Base-by-base conservation (phyloP, 2,113 vertebrate genomes). In the Trichechus manatus region DNA sequence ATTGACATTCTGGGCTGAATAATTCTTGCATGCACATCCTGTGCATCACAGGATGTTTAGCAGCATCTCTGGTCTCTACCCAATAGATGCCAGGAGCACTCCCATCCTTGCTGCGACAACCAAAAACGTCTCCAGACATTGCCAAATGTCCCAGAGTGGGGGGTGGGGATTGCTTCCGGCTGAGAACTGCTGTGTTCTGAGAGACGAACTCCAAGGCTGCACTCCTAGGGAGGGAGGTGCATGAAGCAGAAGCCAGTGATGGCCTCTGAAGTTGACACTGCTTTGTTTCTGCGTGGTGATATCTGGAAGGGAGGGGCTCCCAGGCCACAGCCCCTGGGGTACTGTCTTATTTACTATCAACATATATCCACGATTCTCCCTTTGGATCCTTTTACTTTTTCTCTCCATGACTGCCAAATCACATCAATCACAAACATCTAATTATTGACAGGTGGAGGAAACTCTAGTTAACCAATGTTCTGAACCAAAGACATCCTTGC, bases 351-450 rank as follows among this genome's bases (percentile, higher is more conserved):
- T 94, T 44, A 77, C 89, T 56, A 22, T 89, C 84, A n/a, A 3
- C 44, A 70, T 83, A 33, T 20, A 39, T 61, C 66, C 25, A 92
- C 68, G 79, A 44, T 80, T 72, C 80, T 33, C 56, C 75, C 33
- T 96, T 81, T n/a, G 36, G 42, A 53, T 92, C 63, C 82, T 88
- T 81, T 88, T 85, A 23, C 39, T 80, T 93, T 75, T 80, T 63
- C 39, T 85, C 27, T 89, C 64, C 39, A 23, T 42, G 5, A 81
- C 66, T 95, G 81, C 77, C 90, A 96, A 64, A 96, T 82, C 19
- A 19, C 39, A 93, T 90, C 70, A 70, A 39, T 91, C 85, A 92
- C 72, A 97, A 79, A 95, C 68, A 94, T 44, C 89, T 81, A 44
- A 87, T 95, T 87, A 22, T 66, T 78, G 25, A 81, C 95, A 56